Evolutionary conservation across 2,888 invertebrate genomes (phyloP).

Genomic region (Petrolisthes cinctipes): DNA sequence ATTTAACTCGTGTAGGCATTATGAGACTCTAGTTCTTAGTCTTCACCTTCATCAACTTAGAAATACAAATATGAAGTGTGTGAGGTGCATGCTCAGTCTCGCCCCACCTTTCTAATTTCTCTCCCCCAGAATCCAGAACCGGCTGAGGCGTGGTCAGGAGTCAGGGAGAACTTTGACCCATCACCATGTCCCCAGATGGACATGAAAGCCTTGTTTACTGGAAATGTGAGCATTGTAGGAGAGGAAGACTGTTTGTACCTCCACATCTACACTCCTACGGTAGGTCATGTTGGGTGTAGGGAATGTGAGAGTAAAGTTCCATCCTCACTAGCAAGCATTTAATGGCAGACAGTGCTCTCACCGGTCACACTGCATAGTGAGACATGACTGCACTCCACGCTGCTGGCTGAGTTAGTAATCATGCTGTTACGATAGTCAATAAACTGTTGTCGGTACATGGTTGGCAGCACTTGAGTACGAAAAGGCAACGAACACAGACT

Average conservation of each 20-base stretch:
- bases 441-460: too few relatives aligned
- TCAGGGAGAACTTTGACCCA: not conserved
- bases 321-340: not conserved
- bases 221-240: slow-evolving; percentile 34
- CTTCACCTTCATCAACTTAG: too few relatives aligned
- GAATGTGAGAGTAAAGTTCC: not conserved
- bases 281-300: slow-evolving; percentile 2
- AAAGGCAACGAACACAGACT: too few relatives aligned
- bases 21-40: too few relatives aligned
- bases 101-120: not conserved
- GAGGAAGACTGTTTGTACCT: slow-evolving; percentile 65
- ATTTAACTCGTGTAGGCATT: too few relatives aligned
- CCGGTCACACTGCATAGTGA: too few relatives aligned
- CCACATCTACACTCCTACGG: slow-evolving; percentile 62
- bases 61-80: too few relatives aligned
- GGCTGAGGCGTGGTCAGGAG: not conserved
- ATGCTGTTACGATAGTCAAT: too few relatives aligned
- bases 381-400: too few relatives aligned
- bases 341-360: too few relatives aligned
- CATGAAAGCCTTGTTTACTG: not conserved
- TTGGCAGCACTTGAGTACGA: not conserved
- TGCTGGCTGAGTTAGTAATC: too few relatives aligned
- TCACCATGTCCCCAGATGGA: not conserved
- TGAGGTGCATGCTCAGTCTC: too few relatives aligned
- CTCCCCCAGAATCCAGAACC: slow-evolving; percentile 20